A percentile compares a stretch with the other conserved stretches of the same genome.
Conservation (phyloP, 2,113 vertebrate genomes). For the Rhinogobius similis region DNA sequence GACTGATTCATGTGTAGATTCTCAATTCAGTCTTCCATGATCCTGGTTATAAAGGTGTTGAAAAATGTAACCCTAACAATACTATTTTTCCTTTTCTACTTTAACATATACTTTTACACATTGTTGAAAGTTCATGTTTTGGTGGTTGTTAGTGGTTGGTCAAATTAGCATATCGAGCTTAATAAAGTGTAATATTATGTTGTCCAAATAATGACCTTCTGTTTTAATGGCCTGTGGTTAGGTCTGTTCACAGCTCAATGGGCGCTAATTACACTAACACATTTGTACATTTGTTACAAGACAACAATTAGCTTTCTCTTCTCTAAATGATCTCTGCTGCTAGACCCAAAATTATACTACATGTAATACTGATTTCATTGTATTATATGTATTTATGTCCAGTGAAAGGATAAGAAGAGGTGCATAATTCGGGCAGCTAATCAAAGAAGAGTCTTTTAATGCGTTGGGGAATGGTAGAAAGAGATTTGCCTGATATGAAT, state of each 20-base stretch:
- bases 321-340: background rate
- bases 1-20: too few relatives aligned
- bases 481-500: constrained; percentile 9
- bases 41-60: too few relatives aligned
- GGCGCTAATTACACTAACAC: constrained; percentile 6
- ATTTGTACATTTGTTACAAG: background rate
- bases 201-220: background rate
- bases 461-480: constrained; percentile 10
- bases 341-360: background rate
- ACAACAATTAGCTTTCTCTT: background rate
- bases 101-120: background rate
- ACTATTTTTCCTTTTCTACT: too few relatives aligned
- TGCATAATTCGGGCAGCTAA: constrained; percentile 6
- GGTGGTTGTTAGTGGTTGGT: background rate
- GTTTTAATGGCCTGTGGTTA: background rate
- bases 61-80: too few relatives aligned
- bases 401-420: constrained; percentile 20
- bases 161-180: background rate
- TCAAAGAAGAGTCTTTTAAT: constrained; percentile 8
- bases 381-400: background rate
- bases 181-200: background rate
- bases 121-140: background rate
- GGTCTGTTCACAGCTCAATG: constrained; percentile 3
- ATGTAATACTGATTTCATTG: background rate
- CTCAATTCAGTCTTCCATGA: too few relatives aligned